Conservation (phyloP, 2,888 invertebrate species). For the Scaptomyza tumidula region DNA sequence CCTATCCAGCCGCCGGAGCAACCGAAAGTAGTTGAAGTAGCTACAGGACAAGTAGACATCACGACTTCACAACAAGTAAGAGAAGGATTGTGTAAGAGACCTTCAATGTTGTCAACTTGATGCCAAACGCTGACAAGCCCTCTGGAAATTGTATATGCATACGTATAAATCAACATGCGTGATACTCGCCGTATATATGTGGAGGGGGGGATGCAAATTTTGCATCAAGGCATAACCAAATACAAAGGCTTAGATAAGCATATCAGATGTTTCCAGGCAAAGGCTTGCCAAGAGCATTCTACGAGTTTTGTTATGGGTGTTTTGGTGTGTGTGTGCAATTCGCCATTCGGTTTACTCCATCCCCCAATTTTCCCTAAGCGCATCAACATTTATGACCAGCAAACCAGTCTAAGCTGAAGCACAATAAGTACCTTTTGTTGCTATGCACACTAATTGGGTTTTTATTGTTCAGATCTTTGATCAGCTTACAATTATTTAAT, state of each 20-base stretch:
- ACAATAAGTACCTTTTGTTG: too few relatives aligned
- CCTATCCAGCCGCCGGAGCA: conserved; percentile 25
- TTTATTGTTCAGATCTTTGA: too few relatives aligned
- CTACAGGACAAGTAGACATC: neutral
- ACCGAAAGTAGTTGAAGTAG: neutral
- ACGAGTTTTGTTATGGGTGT: neutral
- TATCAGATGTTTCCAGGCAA: conserved; percentile 3
- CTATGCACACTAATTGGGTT: neutral
- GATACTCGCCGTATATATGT: too few relatives aligned
- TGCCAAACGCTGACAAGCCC: conserved; percentile 37
- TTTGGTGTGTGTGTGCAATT: neutral
- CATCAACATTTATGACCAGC: conserved; percentile 45
- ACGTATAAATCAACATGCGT: too few relatives aligned
- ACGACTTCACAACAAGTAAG: neutral
- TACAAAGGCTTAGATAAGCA: neutral
- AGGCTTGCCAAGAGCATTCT: neutral
- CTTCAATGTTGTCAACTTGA: conserved; percentile 45
- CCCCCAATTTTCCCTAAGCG: conserved; percentile 35
- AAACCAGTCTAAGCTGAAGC: neutral
- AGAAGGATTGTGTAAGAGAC: neutral
- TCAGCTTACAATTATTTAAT: neutral
- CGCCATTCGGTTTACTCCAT: conserved; percentile 3
- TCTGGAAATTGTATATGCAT: neutral
- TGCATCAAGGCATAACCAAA: neutral
- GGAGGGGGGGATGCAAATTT: too few relatives aligned